A percentile compares a stretch with the other conserved stretches of the same genome.
Conservation (phyloP, 1,140 invertebrate genomes). For the Bradysia coprophila region DNA sequence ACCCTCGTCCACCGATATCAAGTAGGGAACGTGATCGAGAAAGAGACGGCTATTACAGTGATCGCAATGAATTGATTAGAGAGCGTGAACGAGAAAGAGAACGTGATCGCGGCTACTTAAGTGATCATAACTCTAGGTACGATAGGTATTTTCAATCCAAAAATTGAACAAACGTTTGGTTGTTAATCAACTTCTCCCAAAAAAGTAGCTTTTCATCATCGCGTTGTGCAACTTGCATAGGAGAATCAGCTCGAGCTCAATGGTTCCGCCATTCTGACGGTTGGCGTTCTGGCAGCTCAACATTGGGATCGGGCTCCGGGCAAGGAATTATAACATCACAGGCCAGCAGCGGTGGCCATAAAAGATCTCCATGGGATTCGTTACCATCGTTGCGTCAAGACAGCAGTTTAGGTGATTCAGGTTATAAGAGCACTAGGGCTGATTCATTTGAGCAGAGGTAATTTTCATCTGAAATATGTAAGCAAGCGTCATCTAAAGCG, state of each 20-base stretch:
- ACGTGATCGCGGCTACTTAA: slow-evolving; percentile 61
- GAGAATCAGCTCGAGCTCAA: slow-evolving; percentile 61
- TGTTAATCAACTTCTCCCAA: too few species aligned
- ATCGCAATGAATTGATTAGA: slow-evolving; percentile 62
- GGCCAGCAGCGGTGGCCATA: slow-evolving; percentile 25
- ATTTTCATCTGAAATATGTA: neutral
- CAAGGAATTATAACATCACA: slow-evolving; percentile 21
- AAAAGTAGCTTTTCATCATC: slow-evolving; percentile 34
- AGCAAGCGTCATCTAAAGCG: too few species aligned
- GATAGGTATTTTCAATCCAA: slow-evolving; percentile 2
- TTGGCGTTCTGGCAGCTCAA: slow-evolving; percentile 61
- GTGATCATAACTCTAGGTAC: slow-evolving; percentile 67
- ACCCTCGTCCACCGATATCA: slow-evolving; percentile 30
- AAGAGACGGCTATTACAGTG: slow-evolving; percentile 67
- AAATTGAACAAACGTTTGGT: slow-evolving; percentile 2
- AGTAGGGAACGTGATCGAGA: slow-evolving; percentile 38
- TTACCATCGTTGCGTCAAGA: slow-evolving; percentile 63
- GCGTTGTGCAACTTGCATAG: slow-evolving; percentile 65
- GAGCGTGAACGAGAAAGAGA: slow-evolving; percentile 41
- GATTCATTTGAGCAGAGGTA: slow-evolving; percentile 73
- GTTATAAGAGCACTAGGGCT: slow-evolving; percentile 65
- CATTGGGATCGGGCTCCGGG: slow-evolving; percentile 35
- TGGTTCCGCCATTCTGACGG: slow-evolving; percentile 77
- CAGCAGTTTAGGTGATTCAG: slow-evolving; percentile 63
- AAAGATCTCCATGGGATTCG: slow-evolving; percentile 67